Conservation (phyloP, 2,888 invertebrate genomes). For the Hirudinaria manillensis region DNA sequence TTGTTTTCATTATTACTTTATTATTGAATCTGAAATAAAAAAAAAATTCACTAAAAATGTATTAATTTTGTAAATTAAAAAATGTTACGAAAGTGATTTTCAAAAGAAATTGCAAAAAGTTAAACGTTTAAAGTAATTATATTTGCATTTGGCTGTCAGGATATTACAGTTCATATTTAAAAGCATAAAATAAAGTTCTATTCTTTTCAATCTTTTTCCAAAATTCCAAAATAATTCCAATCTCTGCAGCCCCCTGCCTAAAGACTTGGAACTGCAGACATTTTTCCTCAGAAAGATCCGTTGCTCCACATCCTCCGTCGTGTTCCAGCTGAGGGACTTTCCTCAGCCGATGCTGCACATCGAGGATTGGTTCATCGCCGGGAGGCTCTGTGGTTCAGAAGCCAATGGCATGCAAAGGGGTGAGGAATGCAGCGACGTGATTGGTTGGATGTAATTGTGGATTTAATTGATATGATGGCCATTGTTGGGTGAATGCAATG, state of each 20-base stretch:
- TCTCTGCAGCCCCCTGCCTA: constrained; percentile 71
- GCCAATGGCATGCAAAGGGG: constrained; percentile 53
- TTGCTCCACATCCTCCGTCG: constrained; percentile 76
- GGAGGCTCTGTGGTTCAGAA: constrained; percentile 82
- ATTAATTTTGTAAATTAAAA: too few species aligned
- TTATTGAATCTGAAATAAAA: too few species aligned
- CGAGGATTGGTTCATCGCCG: constrained; percentile 77
- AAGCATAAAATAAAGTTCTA: background rate
- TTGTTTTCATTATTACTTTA: too few species aligned
- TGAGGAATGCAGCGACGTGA: constrained; percentile 56
- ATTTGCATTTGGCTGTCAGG: too few species aligned
- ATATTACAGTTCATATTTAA: too few species aligned
- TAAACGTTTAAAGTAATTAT: too few species aligned
- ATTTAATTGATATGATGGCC: constrained; percentile 69
- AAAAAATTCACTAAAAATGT: too few species aligned
- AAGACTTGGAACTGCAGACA: constrained; percentile 74
- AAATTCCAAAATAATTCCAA: constrained; percentile 7
- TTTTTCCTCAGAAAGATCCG: constrained; percentile 86
- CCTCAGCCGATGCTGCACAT: constrained; percentile 85
- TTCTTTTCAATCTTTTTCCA: background rate
- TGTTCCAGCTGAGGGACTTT: constrained; percentile 83
- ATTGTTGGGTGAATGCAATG: background rate
- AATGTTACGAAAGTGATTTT: too few species aligned
- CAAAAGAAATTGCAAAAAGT: too few species aligned
- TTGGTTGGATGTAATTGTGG: constrained; percentile 73